These are phyloP conservation scores for Tipula unca DNA, from an alignment of 2,888 invertebrate genomes.

Conservation along the genomic window DNA sequence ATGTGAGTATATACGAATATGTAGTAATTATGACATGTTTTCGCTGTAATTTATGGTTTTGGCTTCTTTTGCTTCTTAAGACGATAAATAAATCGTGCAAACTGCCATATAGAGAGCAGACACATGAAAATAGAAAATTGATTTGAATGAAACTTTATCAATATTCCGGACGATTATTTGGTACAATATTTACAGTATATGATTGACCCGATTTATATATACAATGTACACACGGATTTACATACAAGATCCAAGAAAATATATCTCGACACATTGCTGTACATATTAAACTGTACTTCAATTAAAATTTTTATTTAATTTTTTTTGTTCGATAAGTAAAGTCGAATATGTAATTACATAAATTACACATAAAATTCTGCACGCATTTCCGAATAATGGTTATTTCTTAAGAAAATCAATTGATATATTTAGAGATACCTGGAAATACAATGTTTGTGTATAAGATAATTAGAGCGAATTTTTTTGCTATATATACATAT, in stretches of 20 bases:
- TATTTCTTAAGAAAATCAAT: not conserved
- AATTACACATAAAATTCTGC: not conserved
- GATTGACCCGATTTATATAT: not conserved
- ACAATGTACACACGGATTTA: not conserved
- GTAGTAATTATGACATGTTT: not conserved
- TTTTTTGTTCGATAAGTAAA: too few relatives aligned
- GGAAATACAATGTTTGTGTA: not conserved
- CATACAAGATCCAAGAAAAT: not conserved
- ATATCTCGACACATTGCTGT: not conserved
- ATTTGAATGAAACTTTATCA: not conserved
- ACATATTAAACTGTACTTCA: not conserved
- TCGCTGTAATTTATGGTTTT: not conserved
- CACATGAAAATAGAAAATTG: not conserved
- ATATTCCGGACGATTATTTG: too few relatives aligned
- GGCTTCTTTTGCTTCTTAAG: not conserved
- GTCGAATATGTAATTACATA: not conserved
- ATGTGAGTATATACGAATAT: not conserved
- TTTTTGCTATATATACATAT: not conserved
- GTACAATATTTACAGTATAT: not conserved
- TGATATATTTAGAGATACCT: not conserved
- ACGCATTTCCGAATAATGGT: not conserved
- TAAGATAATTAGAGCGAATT: not conserved
- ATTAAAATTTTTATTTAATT: too few relatives aligned
- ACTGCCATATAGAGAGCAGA: too few relatives aligned
- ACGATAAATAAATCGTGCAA: not conserved